A percentile compares a stretch with the other conserved stretches of the same genome.
Conservation (phyloP, 2,113 vertebrate species). For the Hyperopisus bebe region DNA sequence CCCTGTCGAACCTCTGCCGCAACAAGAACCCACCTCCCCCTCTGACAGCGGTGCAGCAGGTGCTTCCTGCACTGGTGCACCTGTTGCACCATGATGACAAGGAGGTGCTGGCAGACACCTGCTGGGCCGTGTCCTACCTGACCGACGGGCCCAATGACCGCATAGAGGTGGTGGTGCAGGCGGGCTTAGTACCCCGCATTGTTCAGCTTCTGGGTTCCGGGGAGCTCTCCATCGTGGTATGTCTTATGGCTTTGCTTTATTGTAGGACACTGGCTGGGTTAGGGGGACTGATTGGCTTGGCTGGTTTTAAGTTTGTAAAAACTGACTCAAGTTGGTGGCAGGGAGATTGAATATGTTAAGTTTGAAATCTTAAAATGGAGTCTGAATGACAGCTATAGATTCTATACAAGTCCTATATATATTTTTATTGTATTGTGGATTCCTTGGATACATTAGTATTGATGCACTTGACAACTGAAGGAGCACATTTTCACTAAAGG, state of each 20-base stretch:
- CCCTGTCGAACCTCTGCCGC: conserved; percentile 84
- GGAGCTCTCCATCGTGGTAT: conserved; percentile 78
- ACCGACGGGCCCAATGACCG: conserved; percentile 85
- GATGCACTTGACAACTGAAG: background rate
- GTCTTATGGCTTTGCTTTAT: background rate
- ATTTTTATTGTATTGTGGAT: too few relatives aligned
- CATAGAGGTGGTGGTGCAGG: conserved; percentile 82
- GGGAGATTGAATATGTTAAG: background rate
- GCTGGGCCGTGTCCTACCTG: conserved; percentile 85
- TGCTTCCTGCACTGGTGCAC: conserved; percentile 72
- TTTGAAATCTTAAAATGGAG: background rate
- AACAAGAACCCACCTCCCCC: conserved; percentile 85
- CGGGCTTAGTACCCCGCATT: conserved; percentile 74
- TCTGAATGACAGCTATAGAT: background rate
- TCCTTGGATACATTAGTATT: background rate
- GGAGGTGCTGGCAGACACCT: conserved; percentile 78
- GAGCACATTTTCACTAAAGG: background rate
- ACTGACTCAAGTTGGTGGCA: background rate
- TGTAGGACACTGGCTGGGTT: background rate
- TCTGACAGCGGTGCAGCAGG: conserved; percentile 67
- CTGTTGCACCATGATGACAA: conserved; percentile 72
- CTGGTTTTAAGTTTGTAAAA: background rate
- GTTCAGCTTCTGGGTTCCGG: conserved; percentile 72
- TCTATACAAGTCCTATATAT: too few relatives aligned
- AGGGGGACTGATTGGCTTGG: background rate